phyloP scores from a whole-genome alignment of 2,888 invertebrate genomes.

The Polyommatus icarus region DNA sequence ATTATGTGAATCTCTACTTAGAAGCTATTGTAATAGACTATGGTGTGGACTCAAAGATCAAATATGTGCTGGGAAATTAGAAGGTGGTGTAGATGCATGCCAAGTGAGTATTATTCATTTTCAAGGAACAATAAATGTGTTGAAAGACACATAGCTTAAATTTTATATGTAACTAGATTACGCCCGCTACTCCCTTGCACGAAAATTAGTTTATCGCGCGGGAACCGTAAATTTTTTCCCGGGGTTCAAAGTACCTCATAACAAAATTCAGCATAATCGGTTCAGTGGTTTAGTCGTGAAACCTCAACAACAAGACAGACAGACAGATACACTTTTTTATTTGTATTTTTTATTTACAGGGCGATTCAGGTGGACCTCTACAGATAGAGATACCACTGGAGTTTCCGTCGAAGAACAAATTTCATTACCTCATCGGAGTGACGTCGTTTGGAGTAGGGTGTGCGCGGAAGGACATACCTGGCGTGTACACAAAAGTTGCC shows the following conservation, averaged over 20 bases:
- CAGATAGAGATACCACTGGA: conserved; percentile 47
- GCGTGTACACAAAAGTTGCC: conserved; percentile 60
- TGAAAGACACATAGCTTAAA: too few species aligned
- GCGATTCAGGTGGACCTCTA: conserved; percentile 49
- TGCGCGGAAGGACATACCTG: conserved; percentile 53
- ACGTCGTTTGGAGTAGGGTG: conserved; percentile 63
- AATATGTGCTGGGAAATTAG: conserved; percentile 25
- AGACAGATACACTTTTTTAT: too few species aligned
- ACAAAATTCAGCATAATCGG: too few species aligned
- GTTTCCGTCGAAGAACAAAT: conserved; percentile 32
- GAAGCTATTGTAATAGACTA: background rate
- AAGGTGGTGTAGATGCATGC: conserved; percentile 23
- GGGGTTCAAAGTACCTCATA: too few species aligned
- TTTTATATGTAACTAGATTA: too few species aligned
- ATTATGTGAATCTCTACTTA: background rate
- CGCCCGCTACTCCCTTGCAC: too few species aligned
- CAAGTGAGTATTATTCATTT: conserved; percentile 10
- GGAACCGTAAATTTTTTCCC: too few species aligned
- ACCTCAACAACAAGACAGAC: too few species aligned
- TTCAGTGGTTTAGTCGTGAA: too few species aligned
- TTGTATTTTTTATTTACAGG: conserved; percentile 36
- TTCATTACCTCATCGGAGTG: conserved; percentile 60
- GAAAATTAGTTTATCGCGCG: too few species aligned
- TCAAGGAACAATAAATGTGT: background rate
- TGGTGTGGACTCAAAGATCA: conserved; percentile 18